These are phyloP conservation scores for Meiosimyza platycephala DNA, from an alignment of 2,888 invertebrate species.

Conservation along the genomic window DNA sequence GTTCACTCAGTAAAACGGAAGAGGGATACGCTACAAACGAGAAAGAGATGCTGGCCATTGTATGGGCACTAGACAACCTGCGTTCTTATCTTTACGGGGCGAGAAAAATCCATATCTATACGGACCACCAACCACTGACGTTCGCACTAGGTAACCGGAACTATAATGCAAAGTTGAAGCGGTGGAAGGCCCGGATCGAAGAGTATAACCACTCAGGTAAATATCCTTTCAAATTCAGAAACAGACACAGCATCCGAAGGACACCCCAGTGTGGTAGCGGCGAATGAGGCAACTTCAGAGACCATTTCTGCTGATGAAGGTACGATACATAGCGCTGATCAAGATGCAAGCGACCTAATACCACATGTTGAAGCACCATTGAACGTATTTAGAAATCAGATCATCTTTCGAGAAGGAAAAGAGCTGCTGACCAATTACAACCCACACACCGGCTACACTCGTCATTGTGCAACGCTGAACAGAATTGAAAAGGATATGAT, in stretches of 20 bases:
- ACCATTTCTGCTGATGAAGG: neutral
- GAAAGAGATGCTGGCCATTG: conserved; percentile 37
- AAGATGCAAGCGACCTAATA: conserved; percentile 43
- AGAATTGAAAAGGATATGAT: conserved; percentile 30
- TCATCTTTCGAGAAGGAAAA: conserved; percentile 10
- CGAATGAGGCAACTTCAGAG: no score
- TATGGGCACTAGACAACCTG: conserved; percentile 36
- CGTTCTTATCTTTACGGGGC: conserved; percentile 38
- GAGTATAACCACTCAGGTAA: conserved; percentile 19
- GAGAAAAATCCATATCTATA: conserved; percentile 35
- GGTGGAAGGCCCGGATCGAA: no score
- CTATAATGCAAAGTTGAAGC: conserved; percentile 33
- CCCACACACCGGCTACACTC: neutral
- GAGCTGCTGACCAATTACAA: neutral
- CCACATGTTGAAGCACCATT: no score
- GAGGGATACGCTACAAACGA: no score
- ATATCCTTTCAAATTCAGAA: conserved; percentile 5
- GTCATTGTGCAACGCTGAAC: neutral
- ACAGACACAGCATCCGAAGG: neutral
- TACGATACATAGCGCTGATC: conserved; percentile 43
- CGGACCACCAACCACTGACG: conserved; percentile 27
- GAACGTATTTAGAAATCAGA: no score
- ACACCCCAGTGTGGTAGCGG: neutral
- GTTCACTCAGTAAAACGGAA: conserved; percentile 3
- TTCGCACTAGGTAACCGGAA: conserved; percentile 33